Evolutionary conservation across 2,113 vertebrate species (phyloP).

Genomic region (Thunnus thynnus): DNA sequence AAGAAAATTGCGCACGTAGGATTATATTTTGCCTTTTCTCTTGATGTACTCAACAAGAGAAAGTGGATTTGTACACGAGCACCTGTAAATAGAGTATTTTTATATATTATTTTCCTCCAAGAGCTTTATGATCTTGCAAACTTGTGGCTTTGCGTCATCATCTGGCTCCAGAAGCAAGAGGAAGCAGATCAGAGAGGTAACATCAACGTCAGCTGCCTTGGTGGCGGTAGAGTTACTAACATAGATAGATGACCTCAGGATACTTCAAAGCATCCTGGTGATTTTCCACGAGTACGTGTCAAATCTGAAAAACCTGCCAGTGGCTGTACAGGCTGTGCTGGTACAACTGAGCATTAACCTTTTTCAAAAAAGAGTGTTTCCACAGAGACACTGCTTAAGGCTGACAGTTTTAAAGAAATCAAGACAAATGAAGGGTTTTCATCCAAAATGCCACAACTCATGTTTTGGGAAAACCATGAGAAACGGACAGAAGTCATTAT

Average conservation of each 20-base stretch:
- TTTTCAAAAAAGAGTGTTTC: not conserved
- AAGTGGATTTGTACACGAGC: slow-evolving; percentile 32
- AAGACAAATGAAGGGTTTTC: slow-evolving; percentile 2
- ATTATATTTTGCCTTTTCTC: not conserved
- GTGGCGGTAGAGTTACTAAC: slow-evolving; percentile 15
- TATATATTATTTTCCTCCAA: not conserved
- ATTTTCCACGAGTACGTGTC: slow-evolving; percentile 12
- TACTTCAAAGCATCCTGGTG: slow-evolving; percentile 51
- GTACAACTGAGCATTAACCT: slow-evolving; percentile 1
- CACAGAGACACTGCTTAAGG: not conserved
- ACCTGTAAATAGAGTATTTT: slow-evolving; percentile 53
- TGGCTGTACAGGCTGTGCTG: not conserved
- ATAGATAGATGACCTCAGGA: slow-evolving; percentile 55
- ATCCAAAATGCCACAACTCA: not conserved
- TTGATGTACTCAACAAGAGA: not conserved
- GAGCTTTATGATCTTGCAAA: not conserved
- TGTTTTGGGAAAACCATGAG: too few relatives aligned
- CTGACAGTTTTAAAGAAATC: not conserved
- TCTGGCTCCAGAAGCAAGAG: not conserved
- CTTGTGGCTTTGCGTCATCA: not conserved
- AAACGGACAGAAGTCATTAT: too few relatives aligned
- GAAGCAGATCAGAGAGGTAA: slow-evolving; percentile 1
- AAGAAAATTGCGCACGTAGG: not conserved
- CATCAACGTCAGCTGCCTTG: not conserved
- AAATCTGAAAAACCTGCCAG: not conserved